These are phyloP conservation scores for Adelosebastes latens DNA, from an alignment of 2,797 vertebrate species.

Conservation along the genomic window DNA sequence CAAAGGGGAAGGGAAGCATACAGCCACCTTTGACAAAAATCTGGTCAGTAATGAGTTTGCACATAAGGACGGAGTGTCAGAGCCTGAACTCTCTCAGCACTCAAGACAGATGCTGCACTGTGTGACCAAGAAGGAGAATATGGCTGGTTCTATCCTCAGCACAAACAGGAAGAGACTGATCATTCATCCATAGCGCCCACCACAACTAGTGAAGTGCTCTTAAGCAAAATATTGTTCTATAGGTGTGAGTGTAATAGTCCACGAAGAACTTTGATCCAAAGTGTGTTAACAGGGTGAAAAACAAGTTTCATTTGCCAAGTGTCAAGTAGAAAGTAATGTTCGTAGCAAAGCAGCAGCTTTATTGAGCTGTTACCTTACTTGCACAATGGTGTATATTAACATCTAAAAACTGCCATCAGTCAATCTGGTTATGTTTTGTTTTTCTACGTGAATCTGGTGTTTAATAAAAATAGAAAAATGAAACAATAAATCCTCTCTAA, in stretches of 20 bases:
- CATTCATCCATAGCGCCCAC: background rate
- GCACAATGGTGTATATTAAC: background rate
- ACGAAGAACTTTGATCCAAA: background rate
- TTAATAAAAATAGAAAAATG: background rate
- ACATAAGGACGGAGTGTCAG: background rate
- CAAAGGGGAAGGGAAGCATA: conserved; percentile 59
- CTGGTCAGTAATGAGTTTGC: conserved; percentile 55
- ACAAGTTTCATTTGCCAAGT: background rate
- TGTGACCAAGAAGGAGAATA: background rate
- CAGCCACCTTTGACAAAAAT: conserved; percentile 63
- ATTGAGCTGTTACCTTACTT: background rate
- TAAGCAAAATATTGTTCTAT: background rate
- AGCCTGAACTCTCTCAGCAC: background rate
- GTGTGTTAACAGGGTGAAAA: background rate
- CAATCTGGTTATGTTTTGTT: background rate
- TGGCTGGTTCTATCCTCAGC: background rate
- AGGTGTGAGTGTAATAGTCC: background rate
- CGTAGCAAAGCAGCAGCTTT: background rate
- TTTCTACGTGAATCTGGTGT: background rate
- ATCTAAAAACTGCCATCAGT: background rate
- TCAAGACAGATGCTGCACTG: background rate
- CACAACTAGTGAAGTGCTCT: background rate
- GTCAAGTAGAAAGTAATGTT: background rate
- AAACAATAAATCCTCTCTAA: background rate
- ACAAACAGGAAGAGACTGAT: background rate